phyloP scores from a whole-genome alignment of 2,797 vertebrate genomes.

The Helostoma temminkii region DNA sequence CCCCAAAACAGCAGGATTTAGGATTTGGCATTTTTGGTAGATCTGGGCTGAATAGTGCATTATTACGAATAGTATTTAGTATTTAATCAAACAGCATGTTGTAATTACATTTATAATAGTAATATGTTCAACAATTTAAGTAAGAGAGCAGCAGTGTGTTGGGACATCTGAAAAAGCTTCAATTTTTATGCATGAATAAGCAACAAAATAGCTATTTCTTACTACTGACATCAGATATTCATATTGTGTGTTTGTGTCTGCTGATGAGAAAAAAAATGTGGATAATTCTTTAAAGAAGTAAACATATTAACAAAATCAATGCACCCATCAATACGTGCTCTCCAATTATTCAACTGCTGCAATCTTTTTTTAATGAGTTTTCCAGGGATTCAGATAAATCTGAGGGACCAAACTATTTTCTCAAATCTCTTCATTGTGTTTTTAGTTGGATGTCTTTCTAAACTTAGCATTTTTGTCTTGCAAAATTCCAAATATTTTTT shows the following conservation, averaged over 20 bases:
- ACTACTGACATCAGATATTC: conserved; percentile 2
- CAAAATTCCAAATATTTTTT: background rate
- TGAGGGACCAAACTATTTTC: background rate
- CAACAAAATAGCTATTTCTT: background rate
- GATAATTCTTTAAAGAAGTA: background rate
- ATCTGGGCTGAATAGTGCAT: too few relatives aligned
- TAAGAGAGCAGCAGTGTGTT: background rate
- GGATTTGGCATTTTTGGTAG: too few relatives aligned
- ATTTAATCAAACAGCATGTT: too few relatives aligned
- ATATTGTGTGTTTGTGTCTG: background rate
- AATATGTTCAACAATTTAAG: too few relatives aligned
- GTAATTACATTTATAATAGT: too few relatives aligned
- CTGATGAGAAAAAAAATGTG: background rate
- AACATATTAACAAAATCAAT: conserved; percentile 17
- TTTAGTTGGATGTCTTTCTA: background rate
- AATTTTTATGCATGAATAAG: background rate
- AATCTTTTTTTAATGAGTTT: conserved; percentile 5
- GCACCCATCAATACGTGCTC: conserved; percentile 14
- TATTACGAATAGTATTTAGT: too few relatives aligned
- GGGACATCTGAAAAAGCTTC: background rate
- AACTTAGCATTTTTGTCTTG: background rate
- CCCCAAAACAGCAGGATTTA: too few relatives aligned
- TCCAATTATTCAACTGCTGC: conserved; percentile 17
- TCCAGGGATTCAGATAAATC: background rate
- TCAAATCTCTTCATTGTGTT: background rate